A percentile compares a stretch with the other conserved stretches of the same genome.
phyloP scores from a whole-genome alignment of 2,797 vertebrate genomes.

The Thamnophis elegans region DNA sequence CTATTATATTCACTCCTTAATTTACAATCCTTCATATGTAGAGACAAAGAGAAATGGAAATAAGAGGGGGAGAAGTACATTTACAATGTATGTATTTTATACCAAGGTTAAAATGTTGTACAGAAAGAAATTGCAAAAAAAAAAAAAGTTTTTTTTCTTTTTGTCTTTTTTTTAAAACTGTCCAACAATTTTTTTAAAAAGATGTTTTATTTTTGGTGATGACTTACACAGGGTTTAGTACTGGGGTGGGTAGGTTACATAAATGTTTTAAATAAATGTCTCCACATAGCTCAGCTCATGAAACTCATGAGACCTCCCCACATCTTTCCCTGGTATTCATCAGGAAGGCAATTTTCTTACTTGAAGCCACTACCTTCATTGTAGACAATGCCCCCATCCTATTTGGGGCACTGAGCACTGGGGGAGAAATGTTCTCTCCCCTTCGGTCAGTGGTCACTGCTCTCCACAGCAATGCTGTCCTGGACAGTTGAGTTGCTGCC shows the following conservation, averaged over 20 bases:
- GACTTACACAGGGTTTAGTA: not conserved
- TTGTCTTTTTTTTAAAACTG: too few species aligned
- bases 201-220: not conserved
- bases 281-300: not conserved
- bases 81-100: too few species aligned
- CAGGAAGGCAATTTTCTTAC: not conserved
- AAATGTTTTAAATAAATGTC: not conserved
- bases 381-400: not conserved
- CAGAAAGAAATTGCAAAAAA: too few species aligned
- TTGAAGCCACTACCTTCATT: not conserved
- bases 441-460: not conserved
- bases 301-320: not conserved
- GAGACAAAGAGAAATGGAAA: too few species aligned
- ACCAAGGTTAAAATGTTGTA: too few species aligned
- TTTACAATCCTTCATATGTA: too few species aligned
- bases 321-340: not conserved
- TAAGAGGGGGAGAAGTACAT: too few species aligned
- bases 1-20: too few species aligned
- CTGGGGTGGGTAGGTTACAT: not conserved
- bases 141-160: too few species aligned
- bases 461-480: not conserved
- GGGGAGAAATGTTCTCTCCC: not conserved
- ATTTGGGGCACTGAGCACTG: not conserved
- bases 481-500: not conserved
- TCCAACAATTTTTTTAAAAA: too few species aligned